A percentile compares a stretch with the other conserved stretches of the same genome.
phyloP scores from a whole-genome alignment of 2,797 vertebrate species.

The Enteromius treurensis region DNA sequence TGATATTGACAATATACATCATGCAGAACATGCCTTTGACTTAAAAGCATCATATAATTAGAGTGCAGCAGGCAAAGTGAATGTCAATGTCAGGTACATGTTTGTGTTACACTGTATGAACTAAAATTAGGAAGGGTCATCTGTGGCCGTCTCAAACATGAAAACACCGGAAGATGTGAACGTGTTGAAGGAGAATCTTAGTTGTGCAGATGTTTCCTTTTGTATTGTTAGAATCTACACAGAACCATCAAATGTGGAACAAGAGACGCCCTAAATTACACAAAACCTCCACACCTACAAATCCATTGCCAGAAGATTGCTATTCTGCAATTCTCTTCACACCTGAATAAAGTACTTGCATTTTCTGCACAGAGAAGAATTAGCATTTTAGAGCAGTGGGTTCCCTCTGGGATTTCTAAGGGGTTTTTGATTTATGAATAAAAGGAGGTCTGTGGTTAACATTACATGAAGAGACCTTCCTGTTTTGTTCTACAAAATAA shows the following conservation, averaged over 20 bases:
- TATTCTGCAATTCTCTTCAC: not conserved
- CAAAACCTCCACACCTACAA: not conserved
- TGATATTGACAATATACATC: not conserved
- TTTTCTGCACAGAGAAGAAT: not conserved
- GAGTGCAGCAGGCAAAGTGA: not conserved
- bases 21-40: not conserved
- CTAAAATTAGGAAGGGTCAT: slow-evolving; percentile 30
- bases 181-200: slow-evolving; percentile 59
- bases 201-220: slow-evolving; percentile 77
- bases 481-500: slow-evolving; percentile 17
- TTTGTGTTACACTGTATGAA: not conserved
- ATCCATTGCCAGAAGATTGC: not conserved
- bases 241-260: slow-evolving; percentile 64
- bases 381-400: slow-evolving; percentile 9
- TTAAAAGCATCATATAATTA: not conserved
- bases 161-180: slow-evolving; percentile 60
- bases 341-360: not conserved
- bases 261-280: slow-evolving; percentile 59
- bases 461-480: not conserved
- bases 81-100: not conserved
- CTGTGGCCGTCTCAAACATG: slow-evolving; percentile 5
- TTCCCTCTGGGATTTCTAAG: not conserved
- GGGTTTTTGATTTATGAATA: slow-evolving; percentile 10
- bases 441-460: not conserved
- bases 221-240: slow-evolving; percentile 76